Percentiles rank a stretch among this genome's conserved stretches.
Conservation (phyloP, 1,140 invertebrate species). For the Acromyrmex charruanus region DNA sequence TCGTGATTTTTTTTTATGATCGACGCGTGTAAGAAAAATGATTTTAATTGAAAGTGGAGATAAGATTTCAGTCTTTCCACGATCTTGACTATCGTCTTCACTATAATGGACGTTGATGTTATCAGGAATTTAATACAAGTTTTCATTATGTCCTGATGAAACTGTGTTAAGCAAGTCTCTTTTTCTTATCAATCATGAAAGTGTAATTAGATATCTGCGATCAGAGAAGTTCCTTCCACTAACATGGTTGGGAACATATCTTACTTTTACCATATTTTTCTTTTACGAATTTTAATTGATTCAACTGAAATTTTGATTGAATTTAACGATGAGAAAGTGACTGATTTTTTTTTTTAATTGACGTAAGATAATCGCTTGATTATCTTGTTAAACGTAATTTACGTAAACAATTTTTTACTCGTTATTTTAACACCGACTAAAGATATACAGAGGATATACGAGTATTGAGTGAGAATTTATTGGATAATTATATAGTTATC, state of each 20-base stretch:
- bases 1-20: conserved; percentile 37
- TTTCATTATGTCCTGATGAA: not conserved
- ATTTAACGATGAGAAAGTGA: not conserved
- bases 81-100: conserved; percentile 33
- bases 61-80: conserved; percentile 22
- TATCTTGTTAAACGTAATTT: conserved; percentile 6
- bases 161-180: not conserved
- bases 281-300: not conserved
- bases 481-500: conserved; percentile 35
- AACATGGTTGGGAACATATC: not conserved
- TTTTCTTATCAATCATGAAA: conserved; percentile 9
- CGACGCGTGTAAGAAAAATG: conserved; percentile 4
- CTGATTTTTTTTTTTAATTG: conserved; percentile 14
- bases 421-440: conserved; percentile 27
- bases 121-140: conserved; percentile 18
- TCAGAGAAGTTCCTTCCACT: conserved; percentile 8
- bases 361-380: not conserved
- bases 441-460: conserved; percentile 1
- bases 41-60: conserved; percentile 20
- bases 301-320: conserved; percentile 14
- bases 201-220: conserved; percentile 8
- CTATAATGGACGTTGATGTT: conserved; percentile 28
- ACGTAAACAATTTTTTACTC: not conserved
- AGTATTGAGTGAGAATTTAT: conserved; percentile 13
- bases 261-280: conserved; percentile 21